Evolutionary conservation across 2,113 vertebrate species (phyloP).

Genomic region (Rhabdomys dilectus): DNA sequence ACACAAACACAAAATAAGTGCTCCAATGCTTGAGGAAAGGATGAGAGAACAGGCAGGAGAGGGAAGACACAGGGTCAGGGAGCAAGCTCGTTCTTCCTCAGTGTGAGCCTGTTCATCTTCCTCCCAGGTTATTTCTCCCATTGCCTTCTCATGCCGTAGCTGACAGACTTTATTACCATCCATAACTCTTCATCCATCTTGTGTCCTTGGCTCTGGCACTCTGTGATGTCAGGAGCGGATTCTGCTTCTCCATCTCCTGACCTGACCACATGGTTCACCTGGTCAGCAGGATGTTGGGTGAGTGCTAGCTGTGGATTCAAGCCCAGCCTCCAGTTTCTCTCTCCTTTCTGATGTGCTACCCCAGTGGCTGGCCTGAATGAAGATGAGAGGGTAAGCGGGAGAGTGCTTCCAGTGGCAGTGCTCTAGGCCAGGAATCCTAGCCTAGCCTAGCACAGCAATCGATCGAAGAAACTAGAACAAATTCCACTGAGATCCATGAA

Average conservation of each 20-base stretch:
- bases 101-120: background rate
- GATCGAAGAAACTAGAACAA: background rate
- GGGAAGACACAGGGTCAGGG: background rate
- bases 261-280: background rate
- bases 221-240: background rate
- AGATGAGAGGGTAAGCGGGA: background rate
- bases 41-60: background rate
- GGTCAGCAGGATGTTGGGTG: rapidly evolving
- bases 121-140: background rate
- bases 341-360: background rate
- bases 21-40: background rate
- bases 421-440: background rate
- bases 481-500: background rate
- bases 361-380: background rate
- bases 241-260: background rate
- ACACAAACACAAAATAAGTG: background rate
- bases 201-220: background rate
- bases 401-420: background rate
- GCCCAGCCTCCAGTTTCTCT: background rate
- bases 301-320: background rate
- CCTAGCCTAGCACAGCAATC: background rate
- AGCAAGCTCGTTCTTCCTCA: background rate
- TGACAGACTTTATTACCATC: too few species aligned
- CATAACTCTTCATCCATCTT: background rate
- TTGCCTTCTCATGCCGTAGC: background rate